These are phyloP conservation scores for Drosophila pseudotalamancana DNA, from an alignment of 2,888 invertebrate genomes.

Conservation along the genomic window DNA sequence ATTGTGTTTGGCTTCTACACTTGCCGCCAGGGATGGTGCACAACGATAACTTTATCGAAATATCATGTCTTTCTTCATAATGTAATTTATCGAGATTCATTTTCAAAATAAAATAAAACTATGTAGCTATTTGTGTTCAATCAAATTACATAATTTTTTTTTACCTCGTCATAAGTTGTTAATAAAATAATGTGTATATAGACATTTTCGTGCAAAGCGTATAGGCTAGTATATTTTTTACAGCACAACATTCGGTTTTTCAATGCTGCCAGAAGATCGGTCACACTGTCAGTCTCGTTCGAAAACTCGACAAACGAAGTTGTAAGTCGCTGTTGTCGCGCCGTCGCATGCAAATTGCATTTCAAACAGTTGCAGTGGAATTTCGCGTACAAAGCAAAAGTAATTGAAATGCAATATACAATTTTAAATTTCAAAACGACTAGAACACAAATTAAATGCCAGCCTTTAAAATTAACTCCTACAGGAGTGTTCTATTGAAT, in stretches of 20 bases:
- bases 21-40: slow-evolving; percentile 14
- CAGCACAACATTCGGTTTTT: slow-evolving; percentile 25
- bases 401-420: slow-evolving; percentile 14
- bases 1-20: background rate
- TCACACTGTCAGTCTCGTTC: slow-evolving; percentile 54
- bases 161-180: slow-evolving; percentile 1
- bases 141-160: background rate
- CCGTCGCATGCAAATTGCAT: slow-evolving; percentile 67
- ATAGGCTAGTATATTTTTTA: slow-evolving; percentile 30
- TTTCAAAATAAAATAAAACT: background rate
- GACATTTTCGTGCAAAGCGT: background rate
- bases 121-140: background rate
- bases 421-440: background rate
- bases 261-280: slow-evolving; percentile 20
- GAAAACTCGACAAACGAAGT: slow-evolving; percentile 57
- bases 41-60: slow-evolving; percentile 19
- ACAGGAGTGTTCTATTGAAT: slow-evolving; percentile 66
- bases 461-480: slow-evolving; percentile 47
- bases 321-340: slow-evolving; percentile 48
- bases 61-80: too few species aligned
- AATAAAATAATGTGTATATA: slow-evolving; percentile 3
- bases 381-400: slow-evolving; percentile 35
- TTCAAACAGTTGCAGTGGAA: slow-evolving; percentile 63
- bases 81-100: background rate
- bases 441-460: slow-evolving; percentile 9